Evolutionary conservation across 2,888 invertebrate species (phyloP), one percentile per base, ranked within the genome.

Genomic region (Sericinus montela): DNA sequence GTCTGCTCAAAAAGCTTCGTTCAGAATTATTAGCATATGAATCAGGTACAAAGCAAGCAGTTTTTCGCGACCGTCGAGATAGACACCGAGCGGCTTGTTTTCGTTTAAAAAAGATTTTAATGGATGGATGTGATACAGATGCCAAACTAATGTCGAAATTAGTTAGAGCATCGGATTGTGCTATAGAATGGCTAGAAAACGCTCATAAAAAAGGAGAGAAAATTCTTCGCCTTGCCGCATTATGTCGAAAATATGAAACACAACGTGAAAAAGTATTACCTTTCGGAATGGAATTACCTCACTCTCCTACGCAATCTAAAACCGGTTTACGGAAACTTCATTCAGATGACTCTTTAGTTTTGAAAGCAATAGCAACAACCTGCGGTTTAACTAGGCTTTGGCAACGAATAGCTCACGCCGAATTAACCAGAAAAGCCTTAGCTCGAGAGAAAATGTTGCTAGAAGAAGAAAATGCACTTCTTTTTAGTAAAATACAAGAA

Each of bases 211-310:
- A 90, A 63, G 90, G 90, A 3, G 85, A 90, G 50, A 85, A 83
- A 59, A 85, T 92, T 41, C 61, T 90, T 38, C 82, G 86, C 16
- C 61, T 92, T 54, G 82, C 86, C 16, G 78, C 80, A 16, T 73
- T 89, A n/a, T 91, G 92, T 55, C 72, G 89, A 30, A 91, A 91
- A 67, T 89, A 85, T 59, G 91, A 92, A 72, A 91, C 90, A 0
- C 83, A 84, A 53, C 72, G 80, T 10, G 91, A 91, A 68, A 90
- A 88, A 60, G 73, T 90, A 13, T 53, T 87, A 37, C 87, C 86
- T 1, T 89, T 68, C 52, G 84, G 79, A 39, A 67, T 69, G 6
- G 51, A 47, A 11, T 41, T 57, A 39, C 80, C 80, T 19, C 67
- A 73, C 45, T 67, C 72, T 1, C 75, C 77, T 13, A 62, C 61